phyloP scores from a whole-genome alignment of 1,140 invertebrate genomes.

The Aradophagus sp. region DNA sequence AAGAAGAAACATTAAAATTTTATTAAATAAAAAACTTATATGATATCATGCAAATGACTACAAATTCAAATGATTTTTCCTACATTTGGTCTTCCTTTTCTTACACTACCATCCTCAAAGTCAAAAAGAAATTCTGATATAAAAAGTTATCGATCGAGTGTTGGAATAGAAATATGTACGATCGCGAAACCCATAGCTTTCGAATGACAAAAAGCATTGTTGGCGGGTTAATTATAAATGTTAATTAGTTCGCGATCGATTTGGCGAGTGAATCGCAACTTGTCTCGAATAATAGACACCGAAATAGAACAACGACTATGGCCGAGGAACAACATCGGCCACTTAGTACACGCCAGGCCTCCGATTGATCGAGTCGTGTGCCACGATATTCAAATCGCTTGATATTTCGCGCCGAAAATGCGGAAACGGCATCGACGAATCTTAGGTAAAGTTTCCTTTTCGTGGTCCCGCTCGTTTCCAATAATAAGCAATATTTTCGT shows the following conservation, averaged over 20 bases:
- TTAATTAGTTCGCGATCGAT: conserved; percentile 75
- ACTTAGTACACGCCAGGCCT: conserved; percentile 61
- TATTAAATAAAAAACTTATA: no score
- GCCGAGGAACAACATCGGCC: conserved; percentile 59
- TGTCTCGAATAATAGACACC: conserved; percentile 73
- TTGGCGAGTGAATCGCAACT: conserved; percentile 72
- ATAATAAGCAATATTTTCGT: no score
- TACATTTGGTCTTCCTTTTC: no score
- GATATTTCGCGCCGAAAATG: conserved; percentile 42
- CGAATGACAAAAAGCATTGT: conserved; percentile 62
- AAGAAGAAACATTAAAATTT: no score
- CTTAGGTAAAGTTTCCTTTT: conserved; percentile 21
- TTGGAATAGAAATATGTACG: conserved; percentile 16
- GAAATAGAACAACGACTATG: conserved; percentile 70
- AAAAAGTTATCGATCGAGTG: no score
- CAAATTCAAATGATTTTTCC: no score
- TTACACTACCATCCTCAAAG: no score
- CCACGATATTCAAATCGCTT: conserved; percentile 30
- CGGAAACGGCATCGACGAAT: conserved; percentile 16
- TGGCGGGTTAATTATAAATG: conserved; percentile 74
- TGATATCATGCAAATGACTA: no score
- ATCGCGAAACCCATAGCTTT: conserved; percentile 29
- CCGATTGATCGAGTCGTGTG: conserved; percentile 59
- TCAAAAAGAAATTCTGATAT: no score
- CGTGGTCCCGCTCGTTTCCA: no score